A percentile compares a stretch with the other conserved stretches of the same genome.
These are phyloP conservation scores for Pteronotus mesoamericanus DNA, from an alignment of 2,797 vertebrate genomes.

Conservation along the genomic window DNA sequence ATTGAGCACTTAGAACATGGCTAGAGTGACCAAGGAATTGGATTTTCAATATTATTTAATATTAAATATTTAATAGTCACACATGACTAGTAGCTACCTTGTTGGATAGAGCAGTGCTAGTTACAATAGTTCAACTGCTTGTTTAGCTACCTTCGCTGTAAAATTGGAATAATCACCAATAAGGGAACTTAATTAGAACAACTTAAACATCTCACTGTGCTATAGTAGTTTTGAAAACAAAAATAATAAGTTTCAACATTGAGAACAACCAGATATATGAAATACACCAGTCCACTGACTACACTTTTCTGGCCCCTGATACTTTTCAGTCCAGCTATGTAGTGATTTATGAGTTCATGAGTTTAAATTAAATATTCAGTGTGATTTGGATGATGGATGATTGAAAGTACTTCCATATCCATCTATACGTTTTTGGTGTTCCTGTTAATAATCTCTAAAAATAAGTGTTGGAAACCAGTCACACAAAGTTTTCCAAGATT, in stretches of 20 bases:
- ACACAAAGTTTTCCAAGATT: background rate
- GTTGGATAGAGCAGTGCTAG: background rate
- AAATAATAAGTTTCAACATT: background rate
- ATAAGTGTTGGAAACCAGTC: constrained; percentile 8
- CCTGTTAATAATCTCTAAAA: constrained; percentile 61
- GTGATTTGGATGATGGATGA: constrained; percentile 46
- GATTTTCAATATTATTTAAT: background rate
- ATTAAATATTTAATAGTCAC: background rate
- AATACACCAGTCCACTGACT: background rate
- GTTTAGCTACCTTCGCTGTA: background rate
- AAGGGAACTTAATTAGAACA: background rate
- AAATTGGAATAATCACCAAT: background rate
- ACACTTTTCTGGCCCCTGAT: background rate
- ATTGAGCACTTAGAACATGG: background rate
- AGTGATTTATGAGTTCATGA: constrained; percentile 51
- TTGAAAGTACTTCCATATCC: constrained; percentile 6
- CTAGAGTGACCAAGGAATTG: background rate
- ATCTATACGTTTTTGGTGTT: constrained; percentile 43
- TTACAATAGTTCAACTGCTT: background rate
- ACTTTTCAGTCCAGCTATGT: constrained; percentile 20
- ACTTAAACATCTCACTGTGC: background rate
- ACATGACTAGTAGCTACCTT: background rate
- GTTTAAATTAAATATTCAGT: constrained; percentile 54
- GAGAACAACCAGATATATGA: background rate
- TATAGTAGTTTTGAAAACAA: background rate